These are phyloP conservation scores for Muscidifurax raptorellus DNA, from an alignment of 1,140 invertebrate species.

Conservation along the genomic window DNA sequence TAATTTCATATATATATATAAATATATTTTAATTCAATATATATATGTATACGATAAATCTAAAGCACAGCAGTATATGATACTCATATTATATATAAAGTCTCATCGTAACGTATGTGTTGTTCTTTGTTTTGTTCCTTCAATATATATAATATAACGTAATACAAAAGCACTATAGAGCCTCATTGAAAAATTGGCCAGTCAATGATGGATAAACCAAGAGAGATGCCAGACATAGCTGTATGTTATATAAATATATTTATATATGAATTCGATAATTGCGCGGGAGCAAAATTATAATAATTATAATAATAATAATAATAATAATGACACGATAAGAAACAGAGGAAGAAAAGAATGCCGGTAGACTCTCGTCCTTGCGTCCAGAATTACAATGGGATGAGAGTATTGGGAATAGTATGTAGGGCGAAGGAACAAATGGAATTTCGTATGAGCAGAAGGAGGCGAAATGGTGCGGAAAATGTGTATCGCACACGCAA, in stretches of 20 bases:
- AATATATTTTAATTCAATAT: constrained; percentile 65
- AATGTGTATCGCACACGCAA: background rate
- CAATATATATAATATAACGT: constrained; percentile 25
- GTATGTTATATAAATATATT: constrained; percentile 9
- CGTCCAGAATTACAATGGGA: background rate
- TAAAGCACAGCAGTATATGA: constrained; percentile 62
- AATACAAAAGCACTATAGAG: constrained; percentile 50
- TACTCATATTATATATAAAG: constrained; percentile 50
- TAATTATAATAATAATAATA: background rate
- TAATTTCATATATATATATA: constrained; percentile 55
- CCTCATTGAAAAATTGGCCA: constrained; percentile 51
- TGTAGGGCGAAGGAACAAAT: background rate
- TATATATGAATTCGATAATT: constrained; percentile 26
- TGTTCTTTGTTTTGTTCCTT: background rate
- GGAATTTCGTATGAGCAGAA: background rate
- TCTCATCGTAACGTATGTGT: constrained; percentile 47
- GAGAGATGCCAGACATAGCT: constrained; percentile 29
- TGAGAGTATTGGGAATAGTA: background rate
- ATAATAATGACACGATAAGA: no score
- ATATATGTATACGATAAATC: constrained; percentile 65
- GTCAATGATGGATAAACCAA: constrained; percentile 28
- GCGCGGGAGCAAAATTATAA: background rate
- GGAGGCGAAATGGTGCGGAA: background rate
- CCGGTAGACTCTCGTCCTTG: background rate
- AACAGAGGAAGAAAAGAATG: background rate